phyloP scores from a whole-genome alignment of 2,888 invertebrate species.

The Leptopilina drosophilae region DNA sequence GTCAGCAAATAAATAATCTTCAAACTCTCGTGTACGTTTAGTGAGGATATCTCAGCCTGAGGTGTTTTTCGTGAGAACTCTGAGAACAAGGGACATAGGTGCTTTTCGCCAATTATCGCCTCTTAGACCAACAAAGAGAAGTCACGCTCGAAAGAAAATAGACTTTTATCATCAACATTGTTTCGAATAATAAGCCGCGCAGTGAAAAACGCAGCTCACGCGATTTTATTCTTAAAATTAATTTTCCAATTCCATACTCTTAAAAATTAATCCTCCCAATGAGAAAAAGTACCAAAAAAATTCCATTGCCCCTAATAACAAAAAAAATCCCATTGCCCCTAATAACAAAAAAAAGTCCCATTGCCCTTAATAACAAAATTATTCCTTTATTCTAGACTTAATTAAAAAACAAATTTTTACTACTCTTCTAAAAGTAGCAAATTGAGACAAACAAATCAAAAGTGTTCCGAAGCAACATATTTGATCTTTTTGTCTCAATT shows the following conservation, averaged over 20 bases:
- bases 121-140: slow-evolving; percentile 31
- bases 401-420: too few species aligned
- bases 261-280: too few species aligned
- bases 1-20: slow-evolving; percentile 51
- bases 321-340: too few species aligned
- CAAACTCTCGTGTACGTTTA: not conserved
- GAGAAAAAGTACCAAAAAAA: too few species aligned
- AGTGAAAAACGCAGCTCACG: not conserved
- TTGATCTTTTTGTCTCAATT: too few species aligned
- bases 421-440: too few species aligned
- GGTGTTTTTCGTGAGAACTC: slow-evolving; percentile 11
- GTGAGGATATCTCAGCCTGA: not conserved
- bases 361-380: too few species aligned
- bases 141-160: not conserved
- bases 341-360: too few species aligned
- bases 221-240: not conserved
- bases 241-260: not conserved
- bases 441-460: too few species aligned
- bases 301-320: too few species aligned
- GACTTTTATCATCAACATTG: slow-evolving; percentile 15
- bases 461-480: too few species aligned
- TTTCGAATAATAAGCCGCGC: not conserved
- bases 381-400: too few species aligned
- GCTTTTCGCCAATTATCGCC: slow-evolving; percentile 46
- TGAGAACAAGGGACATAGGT: slow-evolving; percentile 6